phyloP scores from a whole-genome alignment of 2,888 invertebrate genomes.

The Rugalucina vietnamica region DNA sequence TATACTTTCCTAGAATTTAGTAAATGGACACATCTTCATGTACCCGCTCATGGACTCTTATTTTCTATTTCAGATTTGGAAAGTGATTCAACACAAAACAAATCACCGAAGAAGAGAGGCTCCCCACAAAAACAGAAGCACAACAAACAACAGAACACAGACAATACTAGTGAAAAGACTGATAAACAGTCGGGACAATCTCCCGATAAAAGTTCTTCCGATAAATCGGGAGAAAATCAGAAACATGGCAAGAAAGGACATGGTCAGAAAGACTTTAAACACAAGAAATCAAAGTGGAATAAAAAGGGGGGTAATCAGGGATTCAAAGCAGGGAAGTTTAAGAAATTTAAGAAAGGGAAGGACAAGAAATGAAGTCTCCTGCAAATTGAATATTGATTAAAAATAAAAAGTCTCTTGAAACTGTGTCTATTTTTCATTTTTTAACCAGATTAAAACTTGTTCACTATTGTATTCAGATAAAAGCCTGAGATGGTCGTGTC shows the following conservation, averaged over 20 bases:
- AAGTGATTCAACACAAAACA: not conserved
- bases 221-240: slow-evolving; percentile 9
- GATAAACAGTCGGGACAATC: slow-evolving; percentile 10
- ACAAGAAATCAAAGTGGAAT: not conserved
- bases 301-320: not conserved
- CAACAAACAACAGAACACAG: slow-evolving; percentile 11
- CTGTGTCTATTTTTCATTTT: no score
- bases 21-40: no score
- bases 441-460: no score
- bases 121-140: not conserved
- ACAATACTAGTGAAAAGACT: slow-evolving; percentile 5
- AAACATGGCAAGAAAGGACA: not conserved
- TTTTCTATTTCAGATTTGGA: no score
- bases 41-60: no score
- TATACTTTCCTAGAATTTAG: no score
- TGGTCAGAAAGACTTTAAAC: not conserved
- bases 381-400: no score
- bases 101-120: not conserved
- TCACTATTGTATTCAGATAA: no score
- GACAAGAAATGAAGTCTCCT: slow-evolving; percentile 1
- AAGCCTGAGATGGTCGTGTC: no score
- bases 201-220: slow-evolving; percentile 7
- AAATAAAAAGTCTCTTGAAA: no score
- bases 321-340: slow-evolving; percentile 51
- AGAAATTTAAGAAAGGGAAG: slow-evolving; percentile 46